These are phyloP conservation scores for Acleris holmiana DNA, from an alignment of 2,888 invertebrate species.

Conservation along the genomic window DNA sequence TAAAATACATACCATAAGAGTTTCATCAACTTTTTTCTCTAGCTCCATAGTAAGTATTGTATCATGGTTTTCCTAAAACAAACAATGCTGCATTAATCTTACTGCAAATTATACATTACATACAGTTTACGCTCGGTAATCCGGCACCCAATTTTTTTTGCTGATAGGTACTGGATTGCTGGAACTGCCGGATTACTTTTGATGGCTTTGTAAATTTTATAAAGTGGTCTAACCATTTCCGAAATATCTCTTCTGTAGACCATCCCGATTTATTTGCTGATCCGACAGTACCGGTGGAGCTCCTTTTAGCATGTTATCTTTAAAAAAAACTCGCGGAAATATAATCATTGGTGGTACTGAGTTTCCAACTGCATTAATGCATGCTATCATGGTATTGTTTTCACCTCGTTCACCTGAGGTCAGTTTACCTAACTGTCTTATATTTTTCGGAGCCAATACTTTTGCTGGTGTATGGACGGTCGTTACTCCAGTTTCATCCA, in stretches of 20 bases:
- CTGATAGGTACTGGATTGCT: no score
- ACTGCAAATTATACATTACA: no score
- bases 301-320: constrained; percentile 1
- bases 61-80: no score
- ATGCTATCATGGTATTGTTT: constrained; percentile 1
- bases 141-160: no score
- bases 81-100: no score
- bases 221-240: constrained; percentile 22
- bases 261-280: constrained; percentile 1
- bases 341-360: background rate
- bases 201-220: constrained; percentile 10
- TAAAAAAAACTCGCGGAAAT: background rate
- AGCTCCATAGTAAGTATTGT: no score
- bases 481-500: no score
- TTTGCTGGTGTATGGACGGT: constrained; percentile 24
- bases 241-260: constrained; percentile 1
- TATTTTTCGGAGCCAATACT: constrained; percentile 38
- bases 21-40: no score
- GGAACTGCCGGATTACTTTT: no score
- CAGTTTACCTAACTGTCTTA: constrained; percentile 36
- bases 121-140: no score
- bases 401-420: constrained; percentile 19
- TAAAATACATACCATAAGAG: no score
- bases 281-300: constrained; percentile 1
- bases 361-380: constrained; percentile 7